Evolutionary conservation across 1,140 invertebrate genomes (phyloP), one percentile per base, ranked within the genome.

Genomic region (Brachionus rubens): DNA sequence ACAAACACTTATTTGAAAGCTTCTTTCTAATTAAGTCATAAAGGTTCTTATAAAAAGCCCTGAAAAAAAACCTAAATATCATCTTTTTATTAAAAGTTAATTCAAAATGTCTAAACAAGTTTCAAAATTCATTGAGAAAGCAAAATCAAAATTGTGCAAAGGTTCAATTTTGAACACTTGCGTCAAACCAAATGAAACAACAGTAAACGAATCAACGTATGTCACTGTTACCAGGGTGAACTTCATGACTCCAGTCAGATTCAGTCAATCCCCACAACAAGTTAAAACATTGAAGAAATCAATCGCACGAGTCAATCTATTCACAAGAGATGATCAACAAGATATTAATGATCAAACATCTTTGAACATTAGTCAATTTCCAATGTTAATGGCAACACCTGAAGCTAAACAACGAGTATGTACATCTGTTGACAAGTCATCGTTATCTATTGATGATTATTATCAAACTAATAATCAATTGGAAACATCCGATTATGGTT

Each of bases 211-310:
- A 36, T 59, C 54, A 16, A 59, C 54, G 3, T 59, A 59, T 19
- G 10, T 59, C 10, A 7, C 54, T 12, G 9, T 59, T 6, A 59
- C 33, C 14, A 14, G 36, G 36, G 54, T 59, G 3, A 7, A 59
- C 9, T 16, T 59, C 7, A n/a, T 36, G 12, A 59, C 54, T 33
- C 54, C 54, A 4, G 54, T 59, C 54, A 59, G 36, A 59, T 19
- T 59, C 2, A 33, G 36, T 33, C 3, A 28, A 36, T 9, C n/a
- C 19, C 54, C 30, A 59, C 4, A 5, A 36, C 3, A 36, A 36
- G n/a, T n/a, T n/a, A 54, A 54, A 28, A 36, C 30, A 59, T 19
- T 59, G 3, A 59, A 59, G 36, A 59, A 59, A 59, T 36, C 28
- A 36, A 16, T 7, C 36, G 54, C 54, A 33, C 33, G 54, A 59